Base-by-base conservation (phyloP, 2,888 invertebrate genomes). In the Limenitis camilla region DNA sequence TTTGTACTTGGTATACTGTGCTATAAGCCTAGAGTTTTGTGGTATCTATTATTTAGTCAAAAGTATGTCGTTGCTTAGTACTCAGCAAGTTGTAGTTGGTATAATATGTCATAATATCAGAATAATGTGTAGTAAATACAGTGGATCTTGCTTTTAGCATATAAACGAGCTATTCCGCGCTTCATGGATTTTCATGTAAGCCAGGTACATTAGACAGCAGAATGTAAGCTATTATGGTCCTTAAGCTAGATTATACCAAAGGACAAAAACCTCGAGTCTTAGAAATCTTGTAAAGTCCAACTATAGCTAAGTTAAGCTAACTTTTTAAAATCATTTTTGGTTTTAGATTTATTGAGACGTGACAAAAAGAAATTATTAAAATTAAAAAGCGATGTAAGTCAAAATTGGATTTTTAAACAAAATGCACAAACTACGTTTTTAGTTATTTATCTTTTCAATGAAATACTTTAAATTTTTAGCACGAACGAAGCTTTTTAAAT, bases 101-200 rank as follows among this genome's bases (percentile, higher is more conserved):
- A 48, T 45, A 55, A 53, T 50, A 45, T 44, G 42, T 42, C 48
- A 54, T 47, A 43, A 54, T 54, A 52, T 56, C 36, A 53, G 41
- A 50, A 52, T 58, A 60, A 51, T 57, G 57, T 53, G 49, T 43
- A 51, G 64, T 58, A 56, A 55, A 56, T 43, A 52, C 54, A 47
- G 55, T 59, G 60, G 53, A 62, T 65, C 61, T 61, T 52, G 60
- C 54, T 61, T 61, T 68, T 68, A 65, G 65, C 66, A 67, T 68
- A 68, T 64, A 68, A 67, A 68, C 63, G 66, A 65, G 61, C 64
- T 54, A 57, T 62, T 59, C 53, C 48, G 54, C 56, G 58, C 52
- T 61, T 54, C 62, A 58, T 61, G 55, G 60, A 55, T 58, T 56
- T 60, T 53, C 58, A 55, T 48, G 54, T 59, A 55, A 61, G 61